phyloP scores from a whole-genome alignment of 2,113 vertebrate genomes.

The Lepus americanus region DNA sequence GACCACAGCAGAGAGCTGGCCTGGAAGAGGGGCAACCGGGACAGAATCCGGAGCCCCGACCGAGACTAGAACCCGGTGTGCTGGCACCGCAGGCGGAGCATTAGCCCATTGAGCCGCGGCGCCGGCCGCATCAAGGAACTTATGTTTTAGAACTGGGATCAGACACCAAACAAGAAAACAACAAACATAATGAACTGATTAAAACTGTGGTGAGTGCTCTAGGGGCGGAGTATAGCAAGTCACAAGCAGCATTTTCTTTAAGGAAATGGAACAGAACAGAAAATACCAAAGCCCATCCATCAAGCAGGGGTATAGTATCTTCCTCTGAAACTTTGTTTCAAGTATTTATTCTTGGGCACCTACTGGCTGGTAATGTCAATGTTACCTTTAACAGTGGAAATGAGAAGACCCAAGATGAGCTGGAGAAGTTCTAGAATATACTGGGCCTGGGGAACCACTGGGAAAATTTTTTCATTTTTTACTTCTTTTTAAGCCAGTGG shows the following conservation, averaged over 20 bases:
- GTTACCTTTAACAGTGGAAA: neutral
- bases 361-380: neutral
- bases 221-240: neutral
- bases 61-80: no score
- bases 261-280: neutral
- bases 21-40: no score
- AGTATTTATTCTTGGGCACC: neutral
- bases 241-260: neutral
- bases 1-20: no score
- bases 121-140: neutral
- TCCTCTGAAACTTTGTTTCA: slow-evolving; percentile 21
- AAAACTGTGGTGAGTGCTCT: neutral
- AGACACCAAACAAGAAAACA: slow-evolving; percentile 43
- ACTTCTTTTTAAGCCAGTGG: neutral
- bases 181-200: neutral
- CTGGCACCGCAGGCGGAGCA: no score
- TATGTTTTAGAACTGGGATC: neutral
- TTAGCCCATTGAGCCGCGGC: no score
- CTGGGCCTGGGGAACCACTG: neutral
- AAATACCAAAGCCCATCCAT: neutral
- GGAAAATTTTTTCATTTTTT: neutral
- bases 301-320: neutral
- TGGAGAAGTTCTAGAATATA: neutral
- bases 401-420: neutral
- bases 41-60: no score